Percentiles rank a stretch among this genome's conserved stretches.
Evolutionary conservation across 2,797 vertebrate genomes (phyloP).

Genomic region (Brotula barbata): DNA sequence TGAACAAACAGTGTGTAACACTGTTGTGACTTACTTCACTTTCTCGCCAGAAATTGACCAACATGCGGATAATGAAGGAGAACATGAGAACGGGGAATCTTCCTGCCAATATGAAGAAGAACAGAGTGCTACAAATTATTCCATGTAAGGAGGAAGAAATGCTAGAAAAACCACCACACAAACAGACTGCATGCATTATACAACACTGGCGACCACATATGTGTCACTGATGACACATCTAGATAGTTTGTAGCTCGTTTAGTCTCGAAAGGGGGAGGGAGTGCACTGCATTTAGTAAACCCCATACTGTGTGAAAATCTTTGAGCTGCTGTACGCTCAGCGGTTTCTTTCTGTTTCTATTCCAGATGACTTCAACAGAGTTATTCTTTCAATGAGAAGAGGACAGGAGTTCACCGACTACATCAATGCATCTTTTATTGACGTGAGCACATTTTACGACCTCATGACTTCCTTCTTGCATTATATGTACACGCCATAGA

Average conservation of each 20-base stretch:
- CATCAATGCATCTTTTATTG: conserved; percentile 96
- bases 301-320: too few species aligned
- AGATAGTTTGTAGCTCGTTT: too few species aligned
- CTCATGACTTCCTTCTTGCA: too few species aligned
- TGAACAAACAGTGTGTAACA: background rate
- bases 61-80: conserved; percentile 99
- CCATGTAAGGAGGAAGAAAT: conserved; percentile 84
- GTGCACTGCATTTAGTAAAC: too few species aligned
- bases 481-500: background rate
- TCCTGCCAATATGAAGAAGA: conserved; percentile 99
- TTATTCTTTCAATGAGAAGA: conserved; percentile 98
- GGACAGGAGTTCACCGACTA: conserved; percentile 98
- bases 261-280: too few species aligned
- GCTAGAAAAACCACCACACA: too few species aligned
- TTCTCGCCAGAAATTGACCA: conserved; percentile 88
- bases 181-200: too few species aligned
- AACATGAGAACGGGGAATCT: conserved; percentile 99
- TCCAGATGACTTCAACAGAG: conserved; percentile 99
- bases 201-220: too few species aligned
- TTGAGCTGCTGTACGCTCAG: too few species aligned
- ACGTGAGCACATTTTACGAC: conserved; percentile 82
- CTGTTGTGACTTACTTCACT: background rate
- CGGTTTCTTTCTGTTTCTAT: conserved; percentile 18
- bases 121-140: conserved; percentile 98
- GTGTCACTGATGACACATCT: too few species aligned